Evolutionary conservation across 2,888 invertebrate genomes (phyloP), one percentile per base, ranked within the genome.

Genomic region (Portevinia maculata): DNA sequence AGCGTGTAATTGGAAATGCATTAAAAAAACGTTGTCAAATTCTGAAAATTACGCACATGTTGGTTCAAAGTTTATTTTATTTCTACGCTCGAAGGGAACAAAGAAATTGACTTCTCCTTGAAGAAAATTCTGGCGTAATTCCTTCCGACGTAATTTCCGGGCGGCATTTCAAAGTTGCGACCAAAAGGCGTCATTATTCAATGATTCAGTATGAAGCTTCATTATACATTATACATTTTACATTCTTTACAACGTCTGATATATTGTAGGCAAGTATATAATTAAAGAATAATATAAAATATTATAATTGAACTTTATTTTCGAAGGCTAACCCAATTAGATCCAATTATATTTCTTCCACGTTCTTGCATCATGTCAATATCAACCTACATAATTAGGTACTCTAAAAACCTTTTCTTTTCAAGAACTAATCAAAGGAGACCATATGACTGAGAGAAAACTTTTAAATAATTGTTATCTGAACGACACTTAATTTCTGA

Each of bases 241-340:
- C n/a, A n/a, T n/a, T n/a, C n/a, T n/a, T n/a, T n/a, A 44, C 41
- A 44, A 9, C 19, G n/a, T 46, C 24, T 4, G 21, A 6, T 46
- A 11, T n/a, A n/a, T n/a, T n/a, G n/a, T n/a, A n/a, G 19, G 3
- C 3, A 5, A 19, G 8, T 21, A 24, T 24, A 24, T 44, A 44
- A 46, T 24, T 24, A 46, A 11, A 19, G 11, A 24, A 9, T 21
- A n/a, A 24, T n/a, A n/a, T 21, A 24, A n/a, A n/a, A 46, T 24
- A 11, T 32, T 8, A 19, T 3, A 19, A 19, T 19, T 0, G 19
- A 32, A n/a, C 52, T 7, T 32, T 32, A 19, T 52, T n/a, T 19
- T 30, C 8, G 34, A 24, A 48, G 21, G 9, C 44, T 17, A 65
- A 41, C 50, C 52, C 30, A 65, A 65, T 65, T 64, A 64, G 28